These are phyloP conservation scores for Arizona elegans DNA, from an alignment of 2,113 vertebrate species.

Conservation along the genomic window DNA sequence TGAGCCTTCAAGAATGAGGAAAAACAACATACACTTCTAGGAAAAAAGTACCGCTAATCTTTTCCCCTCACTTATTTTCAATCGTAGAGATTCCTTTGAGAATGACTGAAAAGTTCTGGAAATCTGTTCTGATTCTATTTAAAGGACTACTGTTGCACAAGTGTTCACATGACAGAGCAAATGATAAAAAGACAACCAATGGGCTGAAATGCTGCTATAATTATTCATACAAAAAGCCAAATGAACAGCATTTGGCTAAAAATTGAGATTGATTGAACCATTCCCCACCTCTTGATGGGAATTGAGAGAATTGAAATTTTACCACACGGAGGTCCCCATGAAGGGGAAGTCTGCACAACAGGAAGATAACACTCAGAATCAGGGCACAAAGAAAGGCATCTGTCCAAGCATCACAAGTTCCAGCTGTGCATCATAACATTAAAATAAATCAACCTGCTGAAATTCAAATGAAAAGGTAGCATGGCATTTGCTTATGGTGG, in stretches of 20 bases:
- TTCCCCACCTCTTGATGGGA: not conserved
- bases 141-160: not conserved
- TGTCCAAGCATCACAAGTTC: not conserved
- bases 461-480: not conserved
- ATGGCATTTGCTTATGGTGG: not conserved
- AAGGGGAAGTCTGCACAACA: not conserved
- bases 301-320: not conserved
- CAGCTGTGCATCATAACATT: not conserved
- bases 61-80: not conserved
- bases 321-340: not conserved
- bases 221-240: not conserved
- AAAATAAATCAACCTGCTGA: not conserved
- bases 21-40: not conserved
- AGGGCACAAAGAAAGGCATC: not conserved
- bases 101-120: not conserved
- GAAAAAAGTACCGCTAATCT: not conserved
- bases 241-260: not conserved
- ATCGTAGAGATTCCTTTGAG: not conserved
- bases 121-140: conserved; percentile 9
- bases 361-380: not conserved
- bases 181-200: not conserved
- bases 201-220: not conserved
- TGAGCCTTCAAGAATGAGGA: not conserved
- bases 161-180: not conserved
- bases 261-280: not conserved